phyloP scores from a whole-genome alignment of 2,888 invertebrate genomes.

The Hartigia nigra region DNA sequence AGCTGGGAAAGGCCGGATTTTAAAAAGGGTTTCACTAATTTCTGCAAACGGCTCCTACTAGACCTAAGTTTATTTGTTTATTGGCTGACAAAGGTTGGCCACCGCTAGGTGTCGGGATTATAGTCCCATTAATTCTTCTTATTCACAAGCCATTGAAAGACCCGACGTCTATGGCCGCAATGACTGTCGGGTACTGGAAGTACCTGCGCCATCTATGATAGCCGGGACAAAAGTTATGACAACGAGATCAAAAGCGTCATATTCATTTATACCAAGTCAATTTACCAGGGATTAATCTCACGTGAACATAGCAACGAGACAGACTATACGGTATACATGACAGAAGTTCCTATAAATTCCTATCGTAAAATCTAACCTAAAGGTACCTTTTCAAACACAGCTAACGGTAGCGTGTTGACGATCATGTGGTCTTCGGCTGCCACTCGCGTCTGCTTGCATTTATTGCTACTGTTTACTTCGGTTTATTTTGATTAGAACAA shows the following conservation, averaged over 20 bases:
- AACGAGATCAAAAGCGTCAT: background rate
- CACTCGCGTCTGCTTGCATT: no score
- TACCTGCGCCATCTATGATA: background rate
- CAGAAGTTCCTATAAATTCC: background rate
- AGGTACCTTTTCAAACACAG: no score
- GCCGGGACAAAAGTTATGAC: background rate
- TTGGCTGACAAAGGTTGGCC: slow-evolving; percentile 31
- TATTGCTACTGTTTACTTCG: no score
- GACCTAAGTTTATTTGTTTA: slow-evolving; percentile 27
- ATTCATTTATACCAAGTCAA: background rate
- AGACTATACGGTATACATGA: background rate
- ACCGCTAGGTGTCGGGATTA: slow-evolving; percentile 35
- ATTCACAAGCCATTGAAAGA: slow-evolving; percentile 30
- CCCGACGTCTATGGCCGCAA: slow-evolving; percentile 7
- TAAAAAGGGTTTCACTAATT: slow-evolving; percentile 33
- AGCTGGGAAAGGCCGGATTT: slow-evolving; percentile 28
- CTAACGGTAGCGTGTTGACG: no score
- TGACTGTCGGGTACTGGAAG: background rate
- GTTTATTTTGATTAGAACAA: no score
- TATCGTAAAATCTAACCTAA: background rate
- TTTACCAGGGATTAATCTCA: background rate
- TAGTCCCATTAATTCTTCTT: slow-evolving; percentile 37
- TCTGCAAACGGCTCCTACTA: slow-evolving; percentile 2
- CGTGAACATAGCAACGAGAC: background rate
- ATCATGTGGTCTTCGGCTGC: no score